Base-by-base conservation (phyloP, 1,140 invertebrate genomes). In the Megalopta genalis region DNA sequence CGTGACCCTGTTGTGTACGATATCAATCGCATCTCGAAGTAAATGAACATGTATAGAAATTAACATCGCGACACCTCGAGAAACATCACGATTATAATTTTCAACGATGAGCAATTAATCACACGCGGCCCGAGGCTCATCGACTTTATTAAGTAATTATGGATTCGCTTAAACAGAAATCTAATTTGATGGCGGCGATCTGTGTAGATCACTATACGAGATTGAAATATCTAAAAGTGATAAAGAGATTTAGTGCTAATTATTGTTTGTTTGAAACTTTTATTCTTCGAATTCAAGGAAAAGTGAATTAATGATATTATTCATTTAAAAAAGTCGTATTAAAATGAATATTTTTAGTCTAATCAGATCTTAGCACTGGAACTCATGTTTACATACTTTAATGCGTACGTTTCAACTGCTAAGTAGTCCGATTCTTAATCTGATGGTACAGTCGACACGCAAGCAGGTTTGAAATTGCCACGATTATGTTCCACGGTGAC, bases 1-100 rank as follows among this genome's bases (percentile, higher is more conserved):
- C 23, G 32, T 18, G 49, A 52, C 49, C 49, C 60, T 18, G 63
- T 60, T 32, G 37, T 74, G 37, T 8, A 52, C 65, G 18, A 75
- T 54, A 69, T 59, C 27, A 4, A 14, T 27, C 32, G 32, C 46
- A 52, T 69, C 23, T 59, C 14, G 67, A 66, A 66, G 52, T 10
- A 9, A 23, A 1, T 67, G 62, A 81, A 52, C 32, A 54, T 6
- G 9, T 27, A 57, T 66, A 49, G 65, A 74, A 52, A 79, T 71
- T 54, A 49, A 23, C 23, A 64, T 23, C 12, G 23, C 9, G 52
- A 8, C 7, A 16, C 59, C n/a, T 6, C 0, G 25, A 39, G 9
- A 37, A 32, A 77, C 18, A 37, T 67, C 66, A 6, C 8, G n/a
- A 42, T 3, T 2, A 0, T 54, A 18, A 64, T 37, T 52, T 21